Percentiles rank a stretch among this genome's conserved stretches.
Conservation (phyloP, 2,888 invertebrate species). For the Herminia tarsipennalis region DNA sequence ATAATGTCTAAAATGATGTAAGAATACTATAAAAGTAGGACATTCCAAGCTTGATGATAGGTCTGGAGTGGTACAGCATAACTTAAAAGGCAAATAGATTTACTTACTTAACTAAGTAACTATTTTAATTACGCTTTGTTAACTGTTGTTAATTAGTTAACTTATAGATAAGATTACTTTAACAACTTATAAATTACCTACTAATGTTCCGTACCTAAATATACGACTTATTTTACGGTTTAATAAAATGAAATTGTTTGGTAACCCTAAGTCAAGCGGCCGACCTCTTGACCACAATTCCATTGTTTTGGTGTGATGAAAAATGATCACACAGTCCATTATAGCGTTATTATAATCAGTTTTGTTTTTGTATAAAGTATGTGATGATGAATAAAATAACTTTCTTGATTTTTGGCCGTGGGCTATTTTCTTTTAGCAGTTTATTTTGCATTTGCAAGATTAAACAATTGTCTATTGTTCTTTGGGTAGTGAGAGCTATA, state of each 20-base stretch:
- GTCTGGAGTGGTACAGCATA: too few relatives aligned
- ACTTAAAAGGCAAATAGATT: too few relatives aligned
- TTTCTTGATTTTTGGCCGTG: not conserved
- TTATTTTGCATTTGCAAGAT: not conserved
- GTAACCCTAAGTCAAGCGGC: slow-evolving; percentile 18
- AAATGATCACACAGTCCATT: slow-evolving; percentile 16
- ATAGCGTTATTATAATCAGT: slow-evolving; percentile 22
- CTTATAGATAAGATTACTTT: slow-evolving; percentile 14
- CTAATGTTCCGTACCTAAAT: not conserved
- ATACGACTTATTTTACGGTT: slow-evolving; percentile 1
- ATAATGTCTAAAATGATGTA: too few relatives aligned
- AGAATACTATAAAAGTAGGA: too few relatives aligned
- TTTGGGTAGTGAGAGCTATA: slow-evolving; percentile 1
- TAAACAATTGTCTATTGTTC: slow-evolving; percentile 4
- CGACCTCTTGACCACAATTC: slow-evolving; percentile 38
- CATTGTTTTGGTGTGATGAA: slow-evolving; percentile 21
- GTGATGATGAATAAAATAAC: not conserved
- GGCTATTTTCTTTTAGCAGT: slow-evolving; percentile 1
- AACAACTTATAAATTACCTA: slow-evolving; percentile 7
- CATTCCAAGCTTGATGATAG: too few relatives aligned
- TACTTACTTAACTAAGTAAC: not conserved
- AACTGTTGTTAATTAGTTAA: slow-evolving; percentile 18
- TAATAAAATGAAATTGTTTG: slow-evolving; percentile 2
- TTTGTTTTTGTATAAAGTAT: slow-evolving; percentile 7
- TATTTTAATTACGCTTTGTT: slow-evolving; percentile 18